Percentiles rank a stretch among this genome's conserved stretches.
Conservation (phyloP, 2,113 vertebrate genomes). For the Petrocephalus microphthalmus region DNA sequence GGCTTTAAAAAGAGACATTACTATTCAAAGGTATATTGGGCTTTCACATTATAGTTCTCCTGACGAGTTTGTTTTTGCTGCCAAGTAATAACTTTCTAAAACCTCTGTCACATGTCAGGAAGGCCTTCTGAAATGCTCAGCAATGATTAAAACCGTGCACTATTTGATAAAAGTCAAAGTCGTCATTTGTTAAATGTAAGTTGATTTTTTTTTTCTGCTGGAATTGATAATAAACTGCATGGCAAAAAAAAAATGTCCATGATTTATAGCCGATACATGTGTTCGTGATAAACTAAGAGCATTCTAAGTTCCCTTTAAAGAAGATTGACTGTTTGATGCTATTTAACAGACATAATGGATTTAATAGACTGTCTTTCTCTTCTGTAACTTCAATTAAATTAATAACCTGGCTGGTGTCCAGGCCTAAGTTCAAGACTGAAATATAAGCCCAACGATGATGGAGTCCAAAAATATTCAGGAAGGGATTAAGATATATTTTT, state of each 20-base stretch:
- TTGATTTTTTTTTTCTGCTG: slow-evolving; percentile 16
- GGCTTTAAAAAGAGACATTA: not conserved
- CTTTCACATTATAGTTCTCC: not conserved
- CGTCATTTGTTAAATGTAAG: not conserved
- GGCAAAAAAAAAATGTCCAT: slow-evolving; percentile 10
- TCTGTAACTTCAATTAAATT: not conserved
- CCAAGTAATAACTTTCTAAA: not conserved
- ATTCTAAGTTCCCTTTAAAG: slow-evolving; percentile 13
- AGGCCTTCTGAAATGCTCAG: not conserved
- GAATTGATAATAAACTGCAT: slow-evolving; percentile 8
- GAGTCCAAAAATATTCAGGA: no score
- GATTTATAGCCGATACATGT: not conserved
- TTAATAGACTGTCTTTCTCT: not conserved
- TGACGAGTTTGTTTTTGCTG: not conserved
- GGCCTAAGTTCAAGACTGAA: not conserved
- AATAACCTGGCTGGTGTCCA: not conserved
- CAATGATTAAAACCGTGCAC: slow-evolving; percentile 28
- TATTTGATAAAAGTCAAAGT: slow-evolving; percentile 20
- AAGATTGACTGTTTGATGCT: slow-evolving; percentile 18
- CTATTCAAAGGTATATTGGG: not conserved
- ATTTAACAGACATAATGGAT: slow-evolving; percentile 3
- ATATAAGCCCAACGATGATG: not conserved
- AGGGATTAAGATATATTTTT: not conserved
- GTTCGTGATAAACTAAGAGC: not conserved
- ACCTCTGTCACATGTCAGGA: not conserved